Evolutionary conservation across 2,888 invertebrate species (phyloP).

Genomic region (Drosophila seclusa): DNA sequence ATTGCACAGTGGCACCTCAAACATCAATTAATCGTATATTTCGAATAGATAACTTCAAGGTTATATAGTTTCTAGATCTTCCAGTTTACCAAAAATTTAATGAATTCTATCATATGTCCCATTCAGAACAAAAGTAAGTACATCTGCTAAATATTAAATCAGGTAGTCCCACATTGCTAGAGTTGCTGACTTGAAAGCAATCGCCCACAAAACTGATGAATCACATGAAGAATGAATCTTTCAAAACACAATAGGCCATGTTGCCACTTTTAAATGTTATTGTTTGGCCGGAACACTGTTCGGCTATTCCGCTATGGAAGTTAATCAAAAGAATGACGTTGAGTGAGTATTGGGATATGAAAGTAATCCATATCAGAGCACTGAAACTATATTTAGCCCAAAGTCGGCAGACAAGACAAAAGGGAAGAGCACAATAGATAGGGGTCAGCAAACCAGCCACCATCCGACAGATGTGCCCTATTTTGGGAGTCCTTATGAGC

Average conservation of each 20-base stretch:
- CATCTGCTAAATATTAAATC: background rate
- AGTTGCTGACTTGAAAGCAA: slow-evolving; percentile 6
- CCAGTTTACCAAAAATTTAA: background rate
- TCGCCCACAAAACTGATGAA: slow-evolving; percentile 45
- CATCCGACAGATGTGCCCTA: background rate
- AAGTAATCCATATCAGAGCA: background rate
- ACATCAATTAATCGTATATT: background rate
- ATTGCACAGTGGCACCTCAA: background rate
- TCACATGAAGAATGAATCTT: slow-evolving; percentile 28
- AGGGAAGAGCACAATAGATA: background rate
- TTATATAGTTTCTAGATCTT: too few species aligned
- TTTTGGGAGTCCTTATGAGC: background rate
- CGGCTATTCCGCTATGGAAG: slow-evolving; percentile 7
- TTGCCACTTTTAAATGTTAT: background rate
- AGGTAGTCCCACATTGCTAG: background rate
- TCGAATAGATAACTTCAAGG: too few species aligned
- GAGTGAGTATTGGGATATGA: background rate
- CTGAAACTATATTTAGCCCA: background rate
- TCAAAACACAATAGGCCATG: slow-evolving; percentile 37
- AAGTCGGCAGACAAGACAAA: background rate
- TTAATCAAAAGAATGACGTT: background rate
- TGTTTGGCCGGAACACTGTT: background rate
- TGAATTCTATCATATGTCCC: background rate
- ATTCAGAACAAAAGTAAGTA: background rate
- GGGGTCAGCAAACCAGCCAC: slow-evolving; percentile 16